Evolutionary conservation across 2,113 vertebrate species (phyloP).

Genomic region (Sebastes schlegelii): DNA sequence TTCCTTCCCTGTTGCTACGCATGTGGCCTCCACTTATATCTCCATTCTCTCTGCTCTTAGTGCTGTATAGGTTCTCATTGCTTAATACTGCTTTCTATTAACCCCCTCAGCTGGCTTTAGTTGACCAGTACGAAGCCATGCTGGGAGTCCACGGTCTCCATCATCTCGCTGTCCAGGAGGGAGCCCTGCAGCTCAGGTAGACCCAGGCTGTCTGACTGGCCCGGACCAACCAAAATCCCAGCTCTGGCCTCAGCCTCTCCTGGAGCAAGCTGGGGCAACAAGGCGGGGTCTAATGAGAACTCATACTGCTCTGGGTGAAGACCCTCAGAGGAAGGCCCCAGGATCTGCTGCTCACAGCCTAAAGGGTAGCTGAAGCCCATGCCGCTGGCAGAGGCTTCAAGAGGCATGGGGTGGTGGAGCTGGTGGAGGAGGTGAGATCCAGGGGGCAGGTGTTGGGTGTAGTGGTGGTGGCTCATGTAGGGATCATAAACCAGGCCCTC

Average conservation of each 20-base stretch:
- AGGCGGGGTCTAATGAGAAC: constrained; percentile 83
- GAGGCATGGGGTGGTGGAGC: constrained; percentile 62
- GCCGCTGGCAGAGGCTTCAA: constrained; percentile 58
- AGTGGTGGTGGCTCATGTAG: constrained; percentile 85
- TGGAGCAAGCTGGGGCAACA: constrained; percentile 63
- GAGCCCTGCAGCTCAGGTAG: constrained; percentile 86
- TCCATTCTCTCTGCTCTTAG: constrained; percentile 63
- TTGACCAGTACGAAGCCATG: constrained; percentile 97
- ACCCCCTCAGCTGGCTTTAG: constrained; percentile 71
- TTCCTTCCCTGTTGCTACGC: constrained; percentile 72
- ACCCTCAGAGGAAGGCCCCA: constrained; percentile 67
- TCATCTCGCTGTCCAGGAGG: constrained; percentile 96
- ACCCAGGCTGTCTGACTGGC: constrained; percentile 81
- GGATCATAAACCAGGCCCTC: constrained; percentile 80
- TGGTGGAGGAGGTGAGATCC: constrained; percentile 79
- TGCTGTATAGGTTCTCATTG: constrained; percentile 62
- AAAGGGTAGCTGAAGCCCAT: constrained; percentile 85
- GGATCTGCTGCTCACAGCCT: constrained; percentile 79
- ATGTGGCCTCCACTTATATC: constrained; percentile 63
- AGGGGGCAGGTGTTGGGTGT: constrained; percentile 70
- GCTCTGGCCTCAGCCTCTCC: constrained; percentile 55
- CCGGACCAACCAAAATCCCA: constrained; percentile 4
- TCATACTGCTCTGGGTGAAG: constrained; percentile 84
- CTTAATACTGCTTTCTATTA: constrained; percentile 73
- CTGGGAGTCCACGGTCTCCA: constrained; percentile 97